phyloP scores from a whole-genome alignment of 2,113 vertebrate genomes.

The Aspiorhynchus laticeps region DNA sequence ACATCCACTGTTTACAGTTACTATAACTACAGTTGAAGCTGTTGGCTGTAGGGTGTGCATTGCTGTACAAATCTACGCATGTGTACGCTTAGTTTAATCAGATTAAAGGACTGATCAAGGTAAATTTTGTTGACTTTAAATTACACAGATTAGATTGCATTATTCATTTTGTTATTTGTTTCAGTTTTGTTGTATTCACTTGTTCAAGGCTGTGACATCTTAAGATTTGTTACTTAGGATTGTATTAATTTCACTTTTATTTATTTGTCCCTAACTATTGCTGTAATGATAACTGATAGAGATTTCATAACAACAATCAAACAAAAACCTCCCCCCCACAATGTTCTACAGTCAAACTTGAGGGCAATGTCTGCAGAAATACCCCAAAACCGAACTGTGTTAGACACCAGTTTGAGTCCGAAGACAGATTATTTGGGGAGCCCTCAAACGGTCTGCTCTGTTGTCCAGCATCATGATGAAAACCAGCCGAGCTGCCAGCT shows the following conservation, averaged over 20 bases:
- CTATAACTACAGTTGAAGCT: slow-evolving; percentile 54
- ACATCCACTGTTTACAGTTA: slow-evolving; percentile 52
- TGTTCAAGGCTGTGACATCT: neutral
- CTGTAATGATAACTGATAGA: neutral
- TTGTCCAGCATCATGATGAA: neutral
- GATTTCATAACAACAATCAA: neutral
- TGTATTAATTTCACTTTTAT: neutral
- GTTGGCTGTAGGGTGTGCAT: neutral
- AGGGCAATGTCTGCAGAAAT: slow-evolving; percentile 47
- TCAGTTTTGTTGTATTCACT: neutral
- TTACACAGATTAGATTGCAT: neutral
- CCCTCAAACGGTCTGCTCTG: neutral
- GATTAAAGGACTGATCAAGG: neutral
- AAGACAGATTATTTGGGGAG: neutral
- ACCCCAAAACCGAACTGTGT: neutral
- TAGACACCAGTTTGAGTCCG: neutral
- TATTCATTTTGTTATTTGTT: neutral
- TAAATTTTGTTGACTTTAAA: neutral
- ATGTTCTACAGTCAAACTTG: neutral
- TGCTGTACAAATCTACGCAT: neutral
- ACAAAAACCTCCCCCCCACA: neutral
- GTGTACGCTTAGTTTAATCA: neutral
- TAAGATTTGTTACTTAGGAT: neutral
- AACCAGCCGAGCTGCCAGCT: neutral
- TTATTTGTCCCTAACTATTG: neutral